Base-by-base conservation (phyloP, 2,797 vertebrate genomes). In the Epinephelus coioides region DNA sequence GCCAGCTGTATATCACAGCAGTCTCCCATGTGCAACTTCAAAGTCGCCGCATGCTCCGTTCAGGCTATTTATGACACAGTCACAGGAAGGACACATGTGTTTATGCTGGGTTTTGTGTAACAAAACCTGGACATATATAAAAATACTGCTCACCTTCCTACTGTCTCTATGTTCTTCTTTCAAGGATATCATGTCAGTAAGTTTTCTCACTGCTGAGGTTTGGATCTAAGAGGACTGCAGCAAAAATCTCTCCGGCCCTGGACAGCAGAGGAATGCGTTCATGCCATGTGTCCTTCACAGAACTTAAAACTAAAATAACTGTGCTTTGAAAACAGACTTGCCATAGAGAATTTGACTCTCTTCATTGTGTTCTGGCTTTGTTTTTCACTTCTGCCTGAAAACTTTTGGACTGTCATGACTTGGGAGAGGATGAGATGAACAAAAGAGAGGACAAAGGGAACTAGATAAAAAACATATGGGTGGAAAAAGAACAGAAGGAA, bases 51-150 rank as follows among this genome's bases (percentile, higher is more conserved):
- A 55, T 67, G 85, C 84, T 88, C 81, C 54, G 88, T 91, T 91
- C 89, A 79, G 79, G 86, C 89, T 94, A 93, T 94, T 94, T 92
- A 94, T 93, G 93, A 94, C 91, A 87, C 90, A 86, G 91, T 92
- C 90, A 91, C 86, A 91, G 89, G 91, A 94, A 92, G 93, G 92
- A 92, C 92, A 93, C 63, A 18, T 73, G 73, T 89, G 83, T 92
- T 94, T 91, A 88, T 91, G 85, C 79, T 59, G 67, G 80, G 78
- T 75, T 92, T 89, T 91, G 90, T 92, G 87, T 75, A 87, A 91
- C 82, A 86, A 89, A 92, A 91, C 80, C 85, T 88, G 86, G 86
- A 89, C 88, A 75, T 79, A 86, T 78, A 88, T 83, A 89, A 86
- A 81, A 90, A 83, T 78, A 75, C 50, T 66, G 62, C 82, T 73